Conservation (phyloP, 2,888 invertebrate species). For the Synanthedon myopaeformis region DNA sequence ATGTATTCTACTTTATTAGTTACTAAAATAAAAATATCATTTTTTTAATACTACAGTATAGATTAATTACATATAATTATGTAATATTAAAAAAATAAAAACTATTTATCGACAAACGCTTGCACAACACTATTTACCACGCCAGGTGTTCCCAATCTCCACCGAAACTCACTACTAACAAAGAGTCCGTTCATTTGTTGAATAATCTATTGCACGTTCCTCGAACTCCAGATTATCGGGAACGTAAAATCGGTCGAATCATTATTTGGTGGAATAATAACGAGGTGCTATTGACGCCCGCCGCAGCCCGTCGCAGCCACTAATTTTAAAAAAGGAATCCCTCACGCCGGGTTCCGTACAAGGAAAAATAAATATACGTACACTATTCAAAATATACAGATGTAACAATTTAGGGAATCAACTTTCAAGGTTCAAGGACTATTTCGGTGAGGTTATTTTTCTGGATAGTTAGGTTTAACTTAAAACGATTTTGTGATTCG, state of each 20-base stretch:
- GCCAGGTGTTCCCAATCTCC: constrained; percentile 42
- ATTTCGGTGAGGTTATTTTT: too few species aligned
- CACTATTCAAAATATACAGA: too few species aligned
- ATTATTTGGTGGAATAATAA: constrained; percentile 56
- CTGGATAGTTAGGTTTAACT: too few species aligned
- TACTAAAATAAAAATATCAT: too few species aligned
- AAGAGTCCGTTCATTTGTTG: constrained; percentile 20
- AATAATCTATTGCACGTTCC: constrained; percentile 40
- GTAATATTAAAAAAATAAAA: too few species aligned
- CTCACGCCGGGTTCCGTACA: background rate
- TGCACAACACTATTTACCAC: constrained; percentile 9
- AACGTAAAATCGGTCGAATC: constrained; percentile 35
- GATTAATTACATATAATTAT: too few species aligned
- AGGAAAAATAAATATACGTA: background rate
- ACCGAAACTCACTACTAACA: constrained; percentile 23
- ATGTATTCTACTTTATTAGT: too few species aligned
- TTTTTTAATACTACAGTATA: too few species aligned
- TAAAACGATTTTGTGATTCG: too few species aligned
- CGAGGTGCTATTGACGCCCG: constrained; percentile 43
- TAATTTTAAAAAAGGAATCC: constrained; percentile 7
- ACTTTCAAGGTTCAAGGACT: too few species aligned
- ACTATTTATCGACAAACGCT: background rate
- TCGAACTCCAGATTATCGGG: constrained; percentile 44
- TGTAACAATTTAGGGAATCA: too few species aligned
- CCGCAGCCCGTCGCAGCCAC: background rate